A percentile compares a stretch with the other conserved stretches of the same genome.
Evolutionary conservation across 2,888 invertebrate species (phyloP).

Genomic region (Unio delphinus): DNA sequence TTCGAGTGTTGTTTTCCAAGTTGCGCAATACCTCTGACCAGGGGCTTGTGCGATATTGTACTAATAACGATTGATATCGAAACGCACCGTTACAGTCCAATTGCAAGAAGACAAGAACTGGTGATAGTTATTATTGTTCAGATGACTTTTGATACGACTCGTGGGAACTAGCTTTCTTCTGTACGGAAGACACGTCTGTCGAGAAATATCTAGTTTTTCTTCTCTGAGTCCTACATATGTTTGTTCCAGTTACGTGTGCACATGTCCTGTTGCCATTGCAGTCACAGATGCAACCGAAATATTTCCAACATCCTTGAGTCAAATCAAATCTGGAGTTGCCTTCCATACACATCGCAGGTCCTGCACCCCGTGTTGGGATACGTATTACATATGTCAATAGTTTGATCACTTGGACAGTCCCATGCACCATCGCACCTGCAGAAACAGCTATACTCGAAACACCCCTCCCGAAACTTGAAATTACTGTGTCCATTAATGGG

Average conservation of each 20-base stretch:
- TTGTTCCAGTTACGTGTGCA: constrained; percentile 4
- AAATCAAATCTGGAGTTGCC: constrained; percentile 39
- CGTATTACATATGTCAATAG: constrained; percentile 40
- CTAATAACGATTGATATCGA: no score
- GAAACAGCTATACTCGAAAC: constrained; percentile 45
- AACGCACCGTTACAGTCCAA: background rate
- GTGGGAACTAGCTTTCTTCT: no score
- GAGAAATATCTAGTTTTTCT: no score
- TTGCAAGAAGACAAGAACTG: background rate
- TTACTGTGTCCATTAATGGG: constrained; percentile 29
- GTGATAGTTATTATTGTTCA: no score
- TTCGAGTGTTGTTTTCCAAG: no score
- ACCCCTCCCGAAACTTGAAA: constrained; percentile 36
- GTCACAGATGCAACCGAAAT: constrained; percentile 40
- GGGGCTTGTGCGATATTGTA: no score
- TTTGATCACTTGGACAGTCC: constrained; percentile 40
- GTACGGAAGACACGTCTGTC: no score
- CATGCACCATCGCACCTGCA: constrained; percentile 47
- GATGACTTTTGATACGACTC: no score
- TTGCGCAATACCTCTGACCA: no score
- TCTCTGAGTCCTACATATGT: constrained; percentile 11
- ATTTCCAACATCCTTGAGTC: constrained; percentile 34
- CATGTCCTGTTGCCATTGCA: constrained; percentile 33
- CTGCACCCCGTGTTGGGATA: constrained; percentile 37
- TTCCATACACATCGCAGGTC: constrained; percentile 42